Conservation (phyloP, 2,797 vertebrate genomes). For the Yasuhikotakia modesta region DNA sequence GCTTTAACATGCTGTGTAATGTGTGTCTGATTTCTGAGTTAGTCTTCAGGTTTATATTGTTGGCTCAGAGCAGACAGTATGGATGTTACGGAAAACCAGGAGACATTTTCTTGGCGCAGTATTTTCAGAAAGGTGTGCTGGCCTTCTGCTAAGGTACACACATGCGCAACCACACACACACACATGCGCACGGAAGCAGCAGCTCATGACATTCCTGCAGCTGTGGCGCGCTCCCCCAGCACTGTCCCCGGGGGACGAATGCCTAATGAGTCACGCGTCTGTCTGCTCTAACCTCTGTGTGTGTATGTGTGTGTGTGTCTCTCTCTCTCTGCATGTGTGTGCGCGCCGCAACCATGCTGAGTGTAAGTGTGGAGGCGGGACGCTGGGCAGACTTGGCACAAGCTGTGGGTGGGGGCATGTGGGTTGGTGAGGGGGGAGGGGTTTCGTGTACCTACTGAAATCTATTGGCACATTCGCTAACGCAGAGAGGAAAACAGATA, state of each 20-base stretch:
- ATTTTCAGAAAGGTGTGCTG: conserved; percentile 78
- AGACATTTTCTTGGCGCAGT: conserved; percentile 68
- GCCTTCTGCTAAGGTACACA: conserved; percentile 64
- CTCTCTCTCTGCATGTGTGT: conserved; percentile 56
- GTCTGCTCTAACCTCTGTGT: conserved; percentile 81
- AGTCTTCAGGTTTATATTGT: conserved; percentile 34
- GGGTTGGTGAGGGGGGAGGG: conserved; percentile 56
- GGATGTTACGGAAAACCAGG: conserved; percentile 66
- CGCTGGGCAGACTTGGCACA: conserved; percentile 79
- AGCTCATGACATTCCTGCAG: conserved; percentile 83
- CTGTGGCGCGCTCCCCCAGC: conserved; percentile 78
- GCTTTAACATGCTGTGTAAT: not conserved
- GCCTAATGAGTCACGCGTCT: conserved; percentile 87
- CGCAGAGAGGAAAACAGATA: conserved; percentile 8
- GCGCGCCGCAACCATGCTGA: conserved; percentile 48
- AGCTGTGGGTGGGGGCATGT: conserved; percentile 66
- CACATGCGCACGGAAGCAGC: conserved; percentile 62
- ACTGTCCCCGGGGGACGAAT: conserved; percentile 81
- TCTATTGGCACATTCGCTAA: conserved; percentile 23
- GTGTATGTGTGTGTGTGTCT: conserved; percentile 66
- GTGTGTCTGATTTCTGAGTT: conserved; percentile 2
- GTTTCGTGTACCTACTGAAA: conserved; percentile 22
- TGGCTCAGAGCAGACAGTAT: conserved; percentile 66
- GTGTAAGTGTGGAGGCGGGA: conserved; percentile 66
- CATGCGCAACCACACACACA: conserved; percentile 45